These are phyloP conservation scores for Lasioglossum albipes DNA, from an alignment of 1,140 invertebrate genomes.

Conservation along the genomic window DNA sequence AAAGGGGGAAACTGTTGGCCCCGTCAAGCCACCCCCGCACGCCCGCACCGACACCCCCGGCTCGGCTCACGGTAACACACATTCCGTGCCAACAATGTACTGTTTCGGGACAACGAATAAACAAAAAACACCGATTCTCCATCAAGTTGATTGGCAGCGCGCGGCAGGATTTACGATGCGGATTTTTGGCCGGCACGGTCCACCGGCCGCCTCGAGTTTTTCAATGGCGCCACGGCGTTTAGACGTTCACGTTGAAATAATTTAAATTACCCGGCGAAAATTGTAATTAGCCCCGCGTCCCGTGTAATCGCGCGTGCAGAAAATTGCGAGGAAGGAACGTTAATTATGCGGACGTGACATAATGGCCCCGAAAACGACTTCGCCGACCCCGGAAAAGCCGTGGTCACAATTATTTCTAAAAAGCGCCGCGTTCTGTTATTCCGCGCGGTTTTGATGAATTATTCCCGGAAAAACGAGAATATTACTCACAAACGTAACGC, in stretches of 20 bases:
- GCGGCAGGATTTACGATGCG: slow-evolving; percentile 38
- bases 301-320: slow-evolving; percentile 48
- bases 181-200: slow-evolving; percentile 23
- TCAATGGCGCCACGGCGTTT: slow-evolving; percentile 39
- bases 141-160: slow-evolving; percentile 51
- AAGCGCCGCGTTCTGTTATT: slow-evolving; percentile 8
- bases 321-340: slow-evolving; percentile 46
- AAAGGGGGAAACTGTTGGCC: slow-evolving; percentile 22
- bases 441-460: slow-evolving; percentile 8
- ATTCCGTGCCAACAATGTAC: slow-evolving; percentile 46
- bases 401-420: slow-evolving; percentile 40
- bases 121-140: slow-evolving; percentile 54
- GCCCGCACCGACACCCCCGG: neutral
- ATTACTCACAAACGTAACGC: neutral
- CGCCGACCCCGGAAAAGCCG: neutral
- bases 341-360: slow-evolving; percentile 47
- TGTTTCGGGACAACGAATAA: slow-evolving; percentile 56
- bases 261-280: slow-evolving; percentile 48
- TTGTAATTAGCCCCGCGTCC: slow-evolving; percentile 40
- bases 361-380: slow-evolving; percentile 36
- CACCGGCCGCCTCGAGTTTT: slow-evolving; percentile 1
- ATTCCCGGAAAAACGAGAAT: neutral
- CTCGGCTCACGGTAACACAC: slow-evolving; percentile 17
- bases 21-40: no score
- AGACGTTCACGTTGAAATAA: slow-evolving; percentile 46